Evolutionary conservation across 2,888 invertebrate species (phyloP), one percentile per base, ranked within the genome.

Genomic region (Acleris literana): DNA sequence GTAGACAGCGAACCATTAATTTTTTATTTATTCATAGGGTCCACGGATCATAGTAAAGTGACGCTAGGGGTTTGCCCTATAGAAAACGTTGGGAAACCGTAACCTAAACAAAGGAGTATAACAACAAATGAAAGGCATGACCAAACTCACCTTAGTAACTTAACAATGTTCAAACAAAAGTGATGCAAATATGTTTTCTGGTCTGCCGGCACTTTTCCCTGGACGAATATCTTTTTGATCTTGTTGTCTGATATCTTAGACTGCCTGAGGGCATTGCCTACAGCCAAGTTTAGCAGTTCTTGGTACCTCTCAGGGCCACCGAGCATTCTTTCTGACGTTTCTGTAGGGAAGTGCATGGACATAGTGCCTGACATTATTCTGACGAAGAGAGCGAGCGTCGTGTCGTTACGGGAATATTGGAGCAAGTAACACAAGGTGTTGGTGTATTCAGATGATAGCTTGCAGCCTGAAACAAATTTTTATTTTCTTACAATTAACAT

Each of bases 291-390:
- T 0, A 93, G 78, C 43, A 85, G 83, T 61, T 80, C 80, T 72
- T 91, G 87, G 64, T 88, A 90, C 68, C 88, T 76, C 5, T 93
- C 92, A 0, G 87, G 85, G 55, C 91, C 87, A 61, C 92, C 88
- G 73, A 83, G 79, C 44, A 73, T 80, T 1, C 89, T 71, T 56
- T 93, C 92, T 0, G 81, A 76, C 0, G 81, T 74, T 16, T 93
- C 93, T 11, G 73, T 81, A 0, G 93, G 90, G 0, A 84, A 82
- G 69, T 93, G 90, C 88, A 92, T 89, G 0, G 81, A 78, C n/a
- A 90, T 84, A 3, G 95, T 95, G n/a, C 94, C 94, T 0, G 93
- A 93, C 59, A 95, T 88, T 18, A 95, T 93, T 13, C 94, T 91
- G 1, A 95, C 93, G 17, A 95, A 76, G 0, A 95, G 87, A 0